Evolutionary conservation across 2,113 vertebrate species (phyloP), one percentile per base, ranked within the genome.

Genomic region (Tauraco erythrolophus): DNA sequence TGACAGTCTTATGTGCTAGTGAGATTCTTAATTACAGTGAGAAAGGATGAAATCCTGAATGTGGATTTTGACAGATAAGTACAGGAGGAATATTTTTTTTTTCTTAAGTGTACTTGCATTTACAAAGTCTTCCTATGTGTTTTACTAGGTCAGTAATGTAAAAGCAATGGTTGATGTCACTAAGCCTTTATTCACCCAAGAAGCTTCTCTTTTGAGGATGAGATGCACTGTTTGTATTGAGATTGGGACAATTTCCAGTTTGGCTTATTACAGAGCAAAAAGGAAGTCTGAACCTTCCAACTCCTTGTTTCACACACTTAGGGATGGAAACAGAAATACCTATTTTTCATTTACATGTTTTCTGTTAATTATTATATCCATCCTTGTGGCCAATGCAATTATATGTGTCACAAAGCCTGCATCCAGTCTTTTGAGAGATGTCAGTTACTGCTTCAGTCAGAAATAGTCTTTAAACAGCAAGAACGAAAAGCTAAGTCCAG

Each of bases 291-390:
- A 92, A 66, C 25, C 45, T 92, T 88, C 70, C 85, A 88, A 23
- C 51, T 94, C 51, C 57, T 82, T 66, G 37, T 64, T 89, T 93
- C 46, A 54, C 39, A 79, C 8, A 28, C 43, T n/a, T 43, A 79
- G n/a, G 43, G 43, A 58, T 51, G 23, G 78, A 88, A 91, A 78
- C 56, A 94, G 54, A 84, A 87, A 39, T 74, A 56, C 9, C 23
- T 58, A 25, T 65, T 95, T 92, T 94, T 70, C 41, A 66, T 96
- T 93, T 89, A 33, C 28, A 58, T 62, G 37, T 84, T 94, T 93
- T 88, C 70, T 70, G 41, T 41, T 87, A 91, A 91, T 84, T 92
- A 35, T 65, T 83, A 45, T n/a, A 70, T 10, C 56, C 31, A 50
- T 50, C n/a, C 43, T 62, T 1, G 8, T 31, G 60, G 28, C 46